Percentiles rank a stretch among this genome's conserved stretches.
phyloP scores from a whole-genome alignment of 2,888 invertebrate genomes.

The Pegoplata infirma region DNA sequence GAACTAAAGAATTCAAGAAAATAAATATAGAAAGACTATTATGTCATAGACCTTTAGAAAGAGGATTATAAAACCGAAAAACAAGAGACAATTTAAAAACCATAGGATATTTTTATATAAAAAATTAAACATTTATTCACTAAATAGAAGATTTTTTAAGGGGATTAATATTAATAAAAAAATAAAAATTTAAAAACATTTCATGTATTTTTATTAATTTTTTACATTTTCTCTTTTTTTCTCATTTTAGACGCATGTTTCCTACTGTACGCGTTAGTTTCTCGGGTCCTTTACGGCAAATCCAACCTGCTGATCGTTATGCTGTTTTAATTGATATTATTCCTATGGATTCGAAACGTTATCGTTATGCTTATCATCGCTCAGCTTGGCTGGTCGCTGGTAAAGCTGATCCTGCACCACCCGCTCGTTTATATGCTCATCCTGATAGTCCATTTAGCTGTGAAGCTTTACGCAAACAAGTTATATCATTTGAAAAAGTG shows the following conservation, averaged over 20 bases:
- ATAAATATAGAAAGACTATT: not conserved
- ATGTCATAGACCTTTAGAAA: not conserved
- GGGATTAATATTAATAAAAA: not conserved
- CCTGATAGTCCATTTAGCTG: slow-evolving; percentile 97
- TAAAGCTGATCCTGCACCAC: slow-evolving; percentile 97
- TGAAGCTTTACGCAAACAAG: slow-evolving; percentile 96
- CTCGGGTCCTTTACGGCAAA: slow-evolving; percentile 82
- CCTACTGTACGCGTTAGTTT: slow-evolving; percentile 97
- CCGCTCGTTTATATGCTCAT: slow-evolving; percentile 94
- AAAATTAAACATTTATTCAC: not conserved
- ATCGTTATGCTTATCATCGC: slow-evolving; percentile 98
- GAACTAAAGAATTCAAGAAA: not conserved
- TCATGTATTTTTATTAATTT: slow-evolving; percentile 21
- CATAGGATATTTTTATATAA: not conserved
- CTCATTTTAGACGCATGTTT: slow-evolving; percentile 92
- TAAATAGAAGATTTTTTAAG: not conserved
- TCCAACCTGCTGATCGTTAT: slow-evolving; percentile 90
- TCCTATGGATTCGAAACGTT: slow-evolving; percentile 96
- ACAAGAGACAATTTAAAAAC: not conserved
- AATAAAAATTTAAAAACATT: not conserved
- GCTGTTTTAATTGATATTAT: slow-evolving; percentile 96
- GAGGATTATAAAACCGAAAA: not conserved
- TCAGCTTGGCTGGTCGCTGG: slow-evolving; percentile 99
- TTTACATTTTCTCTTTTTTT: slow-evolving; percentile 16
- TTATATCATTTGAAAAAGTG: slow-evolving; percentile 98